Evolutionary conservation across 2,797 vertebrate genomes (phyloP).

Genomic region (Ispidina picta): DNA sequence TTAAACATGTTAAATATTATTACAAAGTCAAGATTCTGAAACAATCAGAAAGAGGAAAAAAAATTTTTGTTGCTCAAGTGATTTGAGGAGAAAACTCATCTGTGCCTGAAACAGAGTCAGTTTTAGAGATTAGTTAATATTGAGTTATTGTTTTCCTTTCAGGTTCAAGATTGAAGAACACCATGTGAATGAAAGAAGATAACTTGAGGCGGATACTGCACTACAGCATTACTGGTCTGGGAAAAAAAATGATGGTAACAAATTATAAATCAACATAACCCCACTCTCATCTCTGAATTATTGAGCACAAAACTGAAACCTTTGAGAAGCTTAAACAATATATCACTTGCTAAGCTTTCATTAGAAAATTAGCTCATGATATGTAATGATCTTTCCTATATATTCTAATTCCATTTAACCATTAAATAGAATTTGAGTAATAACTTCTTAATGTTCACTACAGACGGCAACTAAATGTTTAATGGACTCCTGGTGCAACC

Average conservation of each 20-base stretch:
- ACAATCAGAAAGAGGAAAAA: background rate
- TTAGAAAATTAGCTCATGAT: conserved; percentile 71
- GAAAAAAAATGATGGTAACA: conserved; percentile 22
- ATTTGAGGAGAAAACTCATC: background rate
- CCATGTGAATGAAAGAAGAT: background rate
- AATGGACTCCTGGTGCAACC: conserved; percentile 57
- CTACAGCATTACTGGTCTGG: background rate
- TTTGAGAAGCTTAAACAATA: conserved; percentile 65
- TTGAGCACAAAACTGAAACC: conserved; percentile 64
- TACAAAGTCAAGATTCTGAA: background rate
- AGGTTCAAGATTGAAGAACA: background rate
- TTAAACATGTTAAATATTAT: background rate
- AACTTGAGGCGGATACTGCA: background rate
- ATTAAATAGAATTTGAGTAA: conserved; percentile 79
- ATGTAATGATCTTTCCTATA: conserved; percentile 68
- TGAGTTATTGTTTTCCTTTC: background rate
- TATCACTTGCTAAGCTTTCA: conserved; percentile 63
- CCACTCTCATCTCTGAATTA: conserved; percentile 62
- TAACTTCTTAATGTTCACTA: conserved; percentile 71
- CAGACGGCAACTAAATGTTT: conserved; percentile 78
- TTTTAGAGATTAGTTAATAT: background rate
- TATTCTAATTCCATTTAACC: conserved; percentile 76
- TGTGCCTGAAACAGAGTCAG: background rate
- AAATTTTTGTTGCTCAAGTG: background rate
- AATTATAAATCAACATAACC: conserved; percentile 66